A percentile compares a stretch with the other conserved stretches of the same genome.
These are phyloP conservation scores for Psittacula cyanocephala DNA, from an alignment of 2,113 vertebrate genomes.

Conservation along the genomic window DNA sequence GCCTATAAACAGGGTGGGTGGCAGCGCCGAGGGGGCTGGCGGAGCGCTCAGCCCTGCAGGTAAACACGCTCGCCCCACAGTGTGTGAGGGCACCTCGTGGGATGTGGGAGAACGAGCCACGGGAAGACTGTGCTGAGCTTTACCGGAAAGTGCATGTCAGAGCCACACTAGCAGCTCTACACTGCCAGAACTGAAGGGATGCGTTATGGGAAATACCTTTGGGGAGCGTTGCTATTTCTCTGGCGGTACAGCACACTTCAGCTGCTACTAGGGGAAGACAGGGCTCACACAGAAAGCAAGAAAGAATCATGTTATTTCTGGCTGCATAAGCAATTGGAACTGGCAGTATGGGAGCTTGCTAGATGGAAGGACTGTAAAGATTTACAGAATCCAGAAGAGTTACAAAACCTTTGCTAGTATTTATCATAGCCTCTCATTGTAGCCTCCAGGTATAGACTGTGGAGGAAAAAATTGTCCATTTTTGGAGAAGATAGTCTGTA, in stretches of 20 bases:
- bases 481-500: neutral
- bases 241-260: neutral
- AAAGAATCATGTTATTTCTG: neutral
- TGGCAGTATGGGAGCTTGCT: neutral
- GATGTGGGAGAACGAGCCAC: neutral
- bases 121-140: neutral
- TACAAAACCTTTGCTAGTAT: neutral
- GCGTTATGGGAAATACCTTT: fast-evolving
- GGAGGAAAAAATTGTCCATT: neutral
- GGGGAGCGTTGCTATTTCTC: neutral
- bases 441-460: neutral
- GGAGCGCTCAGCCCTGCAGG: neutral
- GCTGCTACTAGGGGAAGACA: neutral
- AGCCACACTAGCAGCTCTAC: neutral
- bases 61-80: neutral
- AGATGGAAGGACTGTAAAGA: neutral
- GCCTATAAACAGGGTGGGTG: neutral
- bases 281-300: neutral
- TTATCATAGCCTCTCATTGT: neutral
- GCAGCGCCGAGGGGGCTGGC: neutral
- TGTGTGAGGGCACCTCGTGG: neutral
- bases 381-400: neutral
- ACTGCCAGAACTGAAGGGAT: neutral
- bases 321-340: neutral
- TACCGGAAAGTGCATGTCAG: neutral